Evolutionary conservation across 2,888 invertebrate species (phyloP), one percentile per base, ranked within the genome.

Genomic region (Hypolimnas misippus): DNA sequence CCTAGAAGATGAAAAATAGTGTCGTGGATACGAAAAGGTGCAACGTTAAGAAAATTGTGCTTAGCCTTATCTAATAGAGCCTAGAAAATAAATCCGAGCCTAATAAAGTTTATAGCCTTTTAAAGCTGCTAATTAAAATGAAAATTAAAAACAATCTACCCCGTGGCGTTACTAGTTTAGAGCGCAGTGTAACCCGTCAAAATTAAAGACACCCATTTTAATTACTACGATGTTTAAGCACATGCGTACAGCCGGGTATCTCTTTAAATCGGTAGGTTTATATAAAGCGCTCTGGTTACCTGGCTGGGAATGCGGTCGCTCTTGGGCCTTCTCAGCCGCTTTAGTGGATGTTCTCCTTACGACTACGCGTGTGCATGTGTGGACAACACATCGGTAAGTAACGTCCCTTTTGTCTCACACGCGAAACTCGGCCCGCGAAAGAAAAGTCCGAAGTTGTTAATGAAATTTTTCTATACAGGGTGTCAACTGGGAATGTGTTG

Each of bases 291-390:
- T 88, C 87, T 79, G 78, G 21, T 90, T 92, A 92, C 92, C 92
- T 92, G 92, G 92, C 89, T 92, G 92, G 83, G 92, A 92, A 85
- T 92, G 92, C 75, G 92, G 92, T 85, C 92, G 88, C 77, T 92
- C 92, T 91, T 92, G 92, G 85, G 90, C 87, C 89, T 92, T 92
- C 84, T 92, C 92, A 83, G 92, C 89, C 87, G 90, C 89, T 90
- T 93, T 93, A 86, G 92, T 93, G 86, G 92, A 93, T 76, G 92
- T 92, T 91, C 92, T 92, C 89, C 92, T 87, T 87, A 93, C 92
- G 87, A 93, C 92, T 92, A 91, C 86, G 86, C 88, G 92, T 76
- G 91, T 88, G 91, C 90, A 90, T 92, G 92, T 87, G 92, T 89
- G 90, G 88, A 92, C 91, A 91, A 91, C 91, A 92, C 90, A 87